phyloP scores from a whole-genome alignment of 2,113 vertebrate genomes.

The Acanthochromis polyacanthus region DNA sequence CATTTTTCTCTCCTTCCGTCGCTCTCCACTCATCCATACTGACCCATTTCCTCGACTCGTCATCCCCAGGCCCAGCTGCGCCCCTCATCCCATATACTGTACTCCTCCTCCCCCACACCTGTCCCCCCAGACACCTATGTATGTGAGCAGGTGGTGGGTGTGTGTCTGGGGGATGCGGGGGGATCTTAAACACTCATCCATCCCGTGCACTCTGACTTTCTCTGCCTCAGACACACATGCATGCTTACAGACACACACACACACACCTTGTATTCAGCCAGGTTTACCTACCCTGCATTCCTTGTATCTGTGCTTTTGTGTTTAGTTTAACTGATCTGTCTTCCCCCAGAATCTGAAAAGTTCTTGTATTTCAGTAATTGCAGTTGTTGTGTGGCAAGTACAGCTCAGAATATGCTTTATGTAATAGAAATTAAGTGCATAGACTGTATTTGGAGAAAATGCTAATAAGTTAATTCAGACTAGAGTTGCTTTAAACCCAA shows the following conservation, averaged over 20 bases:
- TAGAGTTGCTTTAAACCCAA: background rate
- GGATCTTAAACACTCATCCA: slow-evolving; percentile 63
- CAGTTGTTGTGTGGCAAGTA: too few relatives aligned
- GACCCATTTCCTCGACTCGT: slow-evolving; percentile 81
- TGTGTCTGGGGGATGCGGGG: slow-evolving; percentile 36
- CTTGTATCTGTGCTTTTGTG: background rate
- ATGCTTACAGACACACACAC: slow-evolving; percentile 1
- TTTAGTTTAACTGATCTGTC: slow-evolving; percentile 1
- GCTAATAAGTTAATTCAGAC: background rate
- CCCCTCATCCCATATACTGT: slow-evolving; percentile 75
- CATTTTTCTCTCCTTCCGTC: slow-evolving; percentile 64
- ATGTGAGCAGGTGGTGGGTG: slow-evolving; percentile 19
- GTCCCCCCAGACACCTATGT: slow-evolving; percentile 55
- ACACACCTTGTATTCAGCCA: background rate
- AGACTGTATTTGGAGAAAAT: background rate
- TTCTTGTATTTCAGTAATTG: too few relatives aligned
- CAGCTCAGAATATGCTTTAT: background rate
- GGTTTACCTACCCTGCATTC: background rate
- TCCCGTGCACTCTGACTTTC: slow-evolving; percentile 46
- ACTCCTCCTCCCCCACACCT: slow-evolving; percentile 69
- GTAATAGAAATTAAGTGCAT: background rate
- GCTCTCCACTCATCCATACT: slow-evolving; percentile 76
- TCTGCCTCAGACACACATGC: slow-evolving; percentile 30
- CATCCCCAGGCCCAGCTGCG: slow-evolving; percentile 80
- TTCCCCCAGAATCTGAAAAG: background rate